Evolutionary conservation across 2,888 invertebrate species (phyloP), one percentile per base, ranked within the genome.

Genomic region (Psococerastis gibbosa): DNA sequence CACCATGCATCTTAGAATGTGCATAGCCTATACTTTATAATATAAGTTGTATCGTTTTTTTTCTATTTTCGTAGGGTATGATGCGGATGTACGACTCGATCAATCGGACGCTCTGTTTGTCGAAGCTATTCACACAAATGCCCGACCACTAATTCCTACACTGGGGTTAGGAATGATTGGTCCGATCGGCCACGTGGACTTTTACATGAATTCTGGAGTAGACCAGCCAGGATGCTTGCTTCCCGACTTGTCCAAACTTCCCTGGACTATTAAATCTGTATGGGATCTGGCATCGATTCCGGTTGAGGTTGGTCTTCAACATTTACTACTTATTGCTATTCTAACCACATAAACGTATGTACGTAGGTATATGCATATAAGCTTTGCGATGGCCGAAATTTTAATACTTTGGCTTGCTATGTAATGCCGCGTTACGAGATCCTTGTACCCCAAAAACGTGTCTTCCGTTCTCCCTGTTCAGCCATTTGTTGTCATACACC

Each of bases 131-230:
- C 75, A 76, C 51, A 75, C 75, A 0, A 73, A 74, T 47, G 72
- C 56, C 16, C 52, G 68, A 1, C 61, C 66, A 42, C 55, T 68
- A 9, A 53, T 70, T 33, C 60, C 62, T 13, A 60, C 60, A 46
- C 57, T 73, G n/a, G 73, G 73, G 6, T 65, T 74, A 22, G 74
- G 74, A 18, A 54, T 72, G 38, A 70, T 72, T 1, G 62, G 67
- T n/a, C 63, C 69, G 22, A 61, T 63, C 48, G 74, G 73, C 22
- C 58, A 75, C 49, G 67, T 72, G 2, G 78, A 78, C 54, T 76
- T 75, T 54, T 78, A 75, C 56, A 71, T 75, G 1, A 78, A 78
- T 47, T 78, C 78, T 1, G 78, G 78, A 1, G 64, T 68, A 60
- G 62, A 62, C 41, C 78, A 78, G 53, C 76, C 76, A 0, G 77